Conservation (phyloP, 2,888 invertebrate genomes). For the Stenolophus ochropezus region DNA sequence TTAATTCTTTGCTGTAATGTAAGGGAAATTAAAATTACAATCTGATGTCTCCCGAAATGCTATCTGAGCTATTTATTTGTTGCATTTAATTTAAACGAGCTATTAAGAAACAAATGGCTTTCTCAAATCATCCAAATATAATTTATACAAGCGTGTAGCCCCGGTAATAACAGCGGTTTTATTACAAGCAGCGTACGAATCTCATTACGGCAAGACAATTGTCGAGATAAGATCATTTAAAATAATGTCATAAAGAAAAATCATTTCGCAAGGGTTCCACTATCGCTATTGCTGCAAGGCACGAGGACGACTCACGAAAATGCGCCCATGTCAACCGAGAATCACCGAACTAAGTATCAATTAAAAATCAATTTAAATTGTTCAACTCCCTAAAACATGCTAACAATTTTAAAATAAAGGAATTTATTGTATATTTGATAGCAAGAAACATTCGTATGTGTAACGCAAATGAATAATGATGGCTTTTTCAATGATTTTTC, state of each 20-base stretch:
- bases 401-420: too few species aligned
- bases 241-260: slow-evolving; percentile 58
- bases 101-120: slow-evolving; percentile 27
- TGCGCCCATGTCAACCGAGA: not conserved
- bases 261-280: slow-evolving; percentile 40
- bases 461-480: too few species aligned
- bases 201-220: slow-evolving; percentile 58
- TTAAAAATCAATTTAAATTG: too few species aligned
- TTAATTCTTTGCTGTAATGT: not conserved
- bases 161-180: slow-evolving; percentile 35
- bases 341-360: not conserved
- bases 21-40: not conserved
- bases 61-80: not conserved
- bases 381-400: too few species aligned
- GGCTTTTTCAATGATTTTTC: too few species aligned
- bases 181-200: slow-evolving; percentile 45
- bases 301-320: not conserved
- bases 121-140: slow-evolving; percentile 44
- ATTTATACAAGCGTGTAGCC: slow-evolving; percentile 36
- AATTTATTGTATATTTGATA: too few species aligned
- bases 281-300: slow-evolving; percentile 35
- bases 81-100: slow-evolving; percentile 38
- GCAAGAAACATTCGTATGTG: too few species aligned
- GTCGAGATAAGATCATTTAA: slow-evolving; percentile 57
- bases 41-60: slow-evolving; percentile 10